phyloP scores from a whole-genome alignment of 2,113 vertebrate genomes.

The Trachemys scripta region DNA sequence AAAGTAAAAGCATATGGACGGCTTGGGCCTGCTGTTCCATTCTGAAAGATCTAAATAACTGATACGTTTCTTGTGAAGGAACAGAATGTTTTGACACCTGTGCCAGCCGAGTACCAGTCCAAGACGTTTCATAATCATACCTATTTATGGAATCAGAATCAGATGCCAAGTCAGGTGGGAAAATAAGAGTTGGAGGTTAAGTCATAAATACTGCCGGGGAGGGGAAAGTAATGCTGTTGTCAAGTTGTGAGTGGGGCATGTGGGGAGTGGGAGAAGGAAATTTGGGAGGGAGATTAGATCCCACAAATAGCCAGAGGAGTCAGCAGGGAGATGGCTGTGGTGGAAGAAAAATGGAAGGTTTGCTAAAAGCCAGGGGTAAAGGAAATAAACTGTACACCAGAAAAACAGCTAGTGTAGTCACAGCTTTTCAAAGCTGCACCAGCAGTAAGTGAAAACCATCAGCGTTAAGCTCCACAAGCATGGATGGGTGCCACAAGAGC shows the following conservation, averaged over 20 bases:
- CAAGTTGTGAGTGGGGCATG: neutral
- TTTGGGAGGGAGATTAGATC: constrained; percentile 46
- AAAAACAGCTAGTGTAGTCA: constrained; percentile 38
- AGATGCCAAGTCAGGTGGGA: constrained; percentile 64
- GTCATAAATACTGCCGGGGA: constrained; percentile 41
- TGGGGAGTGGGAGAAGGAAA: constrained; percentile 48
- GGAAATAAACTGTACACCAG: constrained; percentile 49
- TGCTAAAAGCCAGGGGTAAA: constrained; percentile 58
- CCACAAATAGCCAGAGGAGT: constrained; percentile 27
- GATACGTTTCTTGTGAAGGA: constrained; percentile 19
- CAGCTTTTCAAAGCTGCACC: neutral
- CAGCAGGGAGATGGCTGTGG: constrained; percentile 28
- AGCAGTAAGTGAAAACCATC: constrained; percentile 35
- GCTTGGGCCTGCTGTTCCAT: neutral
- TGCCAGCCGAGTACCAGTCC: neutral
- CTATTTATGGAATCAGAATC: constrained; percentile 60
- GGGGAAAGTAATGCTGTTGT: constrained; percentile 32
- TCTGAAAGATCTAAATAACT: constrained; percentile 24
- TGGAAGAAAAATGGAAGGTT: constrained; percentile 34
- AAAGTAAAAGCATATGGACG: constrained; percentile 21
- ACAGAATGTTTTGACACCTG: constrained; percentile 67
- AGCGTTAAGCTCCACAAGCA: neutral
- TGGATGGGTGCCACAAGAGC: constrained; percentile 40
- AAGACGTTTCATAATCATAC: neutral
- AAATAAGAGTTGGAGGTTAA: constrained; percentile 50